Evolutionary conservation across 2,797 vertebrate genomes (phyloP).

Genomic region (Chanos chanos): DNA sequence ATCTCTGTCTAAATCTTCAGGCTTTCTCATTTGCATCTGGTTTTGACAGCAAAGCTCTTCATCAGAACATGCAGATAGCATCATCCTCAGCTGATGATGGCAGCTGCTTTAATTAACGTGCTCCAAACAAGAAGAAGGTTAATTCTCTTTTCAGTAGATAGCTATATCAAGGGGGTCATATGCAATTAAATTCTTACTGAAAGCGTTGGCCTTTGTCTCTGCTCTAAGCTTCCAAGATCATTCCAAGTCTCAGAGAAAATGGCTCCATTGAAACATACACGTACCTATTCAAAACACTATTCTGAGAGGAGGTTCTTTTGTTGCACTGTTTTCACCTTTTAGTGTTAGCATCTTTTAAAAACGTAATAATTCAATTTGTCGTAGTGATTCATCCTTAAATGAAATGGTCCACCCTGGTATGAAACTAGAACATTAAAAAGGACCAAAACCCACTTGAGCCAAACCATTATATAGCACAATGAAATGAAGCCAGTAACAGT

Average conservation of each 20-base stretch:
- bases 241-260: neutral
- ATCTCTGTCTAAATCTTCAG: slow-evolving; percentile 2
- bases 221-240: neutral
- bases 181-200: slow-evolving; percentile 32
- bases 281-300: no score
- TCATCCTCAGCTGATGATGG: slow-evolving; percentile 7
- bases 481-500: no score
- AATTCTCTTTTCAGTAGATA: slow-evolving; percentile 35
- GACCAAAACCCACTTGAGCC: no score
- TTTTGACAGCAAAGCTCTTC: slow-evolving; percentile 24
- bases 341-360: no score
- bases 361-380: no score
- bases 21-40: slow-evolving; percentile 18
- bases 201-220: neutral
- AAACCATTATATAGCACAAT: no score
- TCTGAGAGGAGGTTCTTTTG: neutral
- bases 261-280: no score
- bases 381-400: no score
- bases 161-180: slow-evolving; percentile 26
- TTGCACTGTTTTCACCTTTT: no score
- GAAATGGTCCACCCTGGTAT: no score
- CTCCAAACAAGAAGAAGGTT: slow-evolving; percentile 32
- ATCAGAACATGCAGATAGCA: slow-evolving; percentile 14
- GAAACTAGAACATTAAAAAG: no score
- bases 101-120: slow-evolving; percentile 42